These are phyloP conservation scores for Hypena proboscidalis DNA, from an alignment of 2,888 invertebrate species.

Conservation along the genomic window DNA sequence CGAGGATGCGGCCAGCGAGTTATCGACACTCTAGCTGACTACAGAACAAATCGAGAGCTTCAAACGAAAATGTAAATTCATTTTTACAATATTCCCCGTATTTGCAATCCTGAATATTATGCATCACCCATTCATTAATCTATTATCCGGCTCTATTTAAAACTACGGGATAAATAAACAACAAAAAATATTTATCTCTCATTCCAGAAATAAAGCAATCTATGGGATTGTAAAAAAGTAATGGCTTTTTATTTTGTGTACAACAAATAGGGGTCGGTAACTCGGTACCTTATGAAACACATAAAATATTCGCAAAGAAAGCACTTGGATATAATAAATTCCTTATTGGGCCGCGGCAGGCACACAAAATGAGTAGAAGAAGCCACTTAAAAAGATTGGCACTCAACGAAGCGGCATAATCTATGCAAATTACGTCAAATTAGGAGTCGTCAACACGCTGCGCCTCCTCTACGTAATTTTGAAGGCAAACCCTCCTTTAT, in stretches of 20 bases:
- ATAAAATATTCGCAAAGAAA: slow-evolving; percentile 61
- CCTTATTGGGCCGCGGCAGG: slow-evolving; percentile 71
- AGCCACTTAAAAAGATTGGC: slow-evolving; percentile 85
- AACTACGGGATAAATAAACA: too few relatives aligned
- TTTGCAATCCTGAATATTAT: too few relatives aligned
- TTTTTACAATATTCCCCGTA: too few relatives aligned
- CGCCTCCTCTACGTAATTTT: slow-evolving; percentile 75
- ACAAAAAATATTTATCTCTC: too few relatives aligned
- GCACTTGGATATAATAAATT: slow-evolving; percentile 75
- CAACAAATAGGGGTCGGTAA: slow-evolving; percentile 45
- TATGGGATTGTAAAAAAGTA: slow-evolving; percentile 13
- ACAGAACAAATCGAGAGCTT: background rate
- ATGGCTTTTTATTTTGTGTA: slow-evolving; percentile 32
- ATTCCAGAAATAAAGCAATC: slow-evolving; percentile 6
- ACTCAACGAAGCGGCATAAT: slow-evolving; percentile 84
- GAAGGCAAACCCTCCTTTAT: slow-evolving; percentile 83
- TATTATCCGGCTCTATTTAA: too few relatives aligned
- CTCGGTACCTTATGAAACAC: slow-evolving; percentile 54
- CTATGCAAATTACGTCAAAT: slow-evolving; percentile 85
- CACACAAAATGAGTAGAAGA: slow-evolving; percentile 81
- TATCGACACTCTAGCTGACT: background rate
- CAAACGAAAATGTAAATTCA: too few relatives aligned
- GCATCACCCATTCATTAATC: too few relatives aligned
- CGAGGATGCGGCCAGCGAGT: background rate
- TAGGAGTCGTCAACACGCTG: slow-evolving; percentile 83